These are phyloP conservation scores for Plodia interpunctella DNA, from an alignment of 1,140 invertebrate species.

Conservation along the genomic window DNA sequence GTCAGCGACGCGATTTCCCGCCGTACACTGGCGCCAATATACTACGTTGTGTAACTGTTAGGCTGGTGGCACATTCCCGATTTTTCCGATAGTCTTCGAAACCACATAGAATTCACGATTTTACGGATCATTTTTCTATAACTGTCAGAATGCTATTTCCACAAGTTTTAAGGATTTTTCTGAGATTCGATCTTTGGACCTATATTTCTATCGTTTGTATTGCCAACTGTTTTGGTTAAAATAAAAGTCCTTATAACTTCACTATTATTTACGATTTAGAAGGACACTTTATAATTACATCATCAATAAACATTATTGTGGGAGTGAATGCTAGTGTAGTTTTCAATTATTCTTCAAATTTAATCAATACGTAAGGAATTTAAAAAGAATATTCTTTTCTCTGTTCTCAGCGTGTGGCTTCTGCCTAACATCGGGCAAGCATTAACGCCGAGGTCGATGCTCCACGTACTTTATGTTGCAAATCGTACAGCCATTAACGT, in stretches of 20 bases:
- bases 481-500: slow-evolving; percentile 19
- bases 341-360: slow-evolving; percentile 25
- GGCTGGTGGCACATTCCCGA: not conserved
- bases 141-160: no score
- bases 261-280: no score
- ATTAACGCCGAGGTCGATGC: slow-evolving; percentile 64
- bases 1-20: slow-evolving; percentile 65
- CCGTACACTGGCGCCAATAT: slow-evolving; percentile 59
- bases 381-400: not conserved
- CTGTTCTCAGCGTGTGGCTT: not conserved
- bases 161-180: no score
- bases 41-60: slow-evolving; percentile 54
- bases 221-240: no score
- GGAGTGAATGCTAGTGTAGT: no score
- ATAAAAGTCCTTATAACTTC: no score
- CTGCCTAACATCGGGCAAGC: slow-evolving; percentile 18
- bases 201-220: no score
- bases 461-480: slow-evolving; percentile 37
- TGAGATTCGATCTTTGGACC: no score
- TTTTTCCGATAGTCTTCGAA: not conserved
- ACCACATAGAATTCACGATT: no score
- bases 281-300: no score
- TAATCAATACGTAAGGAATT: slow-evolving; percentile 10
- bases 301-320: no score
- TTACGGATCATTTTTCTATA: no score